Base-by-base conservation (phyloP, 2,113 vertebrate genomes). In the Mellivora capensis region DNA sequence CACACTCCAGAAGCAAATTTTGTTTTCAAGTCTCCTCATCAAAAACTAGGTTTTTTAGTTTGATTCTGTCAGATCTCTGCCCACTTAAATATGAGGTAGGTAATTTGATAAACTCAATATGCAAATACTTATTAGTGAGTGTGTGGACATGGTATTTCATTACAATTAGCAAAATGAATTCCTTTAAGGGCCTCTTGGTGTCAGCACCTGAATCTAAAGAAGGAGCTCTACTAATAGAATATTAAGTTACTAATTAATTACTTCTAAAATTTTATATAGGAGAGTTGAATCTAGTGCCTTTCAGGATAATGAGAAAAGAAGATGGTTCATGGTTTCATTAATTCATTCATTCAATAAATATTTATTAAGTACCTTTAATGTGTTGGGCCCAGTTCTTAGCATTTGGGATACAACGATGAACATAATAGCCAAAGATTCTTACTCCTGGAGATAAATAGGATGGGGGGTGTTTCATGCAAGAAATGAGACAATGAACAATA, bases 111-210 rank as follows among this genome's bases (percentile, higher is more conserved):
- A 91, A 69, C 1, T 84, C 31, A 82, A 59, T 18, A 82, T 29
- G 7, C 23, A 83, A 87, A 59, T 31, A 42, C 49, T 31, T 88
- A 29, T 42, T 49, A 72, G 42, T 74, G 18, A 82, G 1, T 37
- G 57, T 54, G 52, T n/a, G 34, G 69, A 74, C 29, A 37, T 59
- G 11, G 14, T 93, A 74, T 82, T 88, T 82, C 27, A 95, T 27
- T 93, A 57, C 13, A 44, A 34, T 91, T 67, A 79, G 61, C 59
- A 95, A 91, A 89, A 93, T 95, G 25, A 34, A 42, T 94, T 77
- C 47, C 37, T 86, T 87, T 95, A 90, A 91, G 18, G 20, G 91
- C 3, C 31, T 86, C 15, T 13, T 84, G 6, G 57, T 82, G 3
- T 82, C 79, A 59, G 1, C 86, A 52, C 3, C 37, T 71, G 31